Base-by-base conservation (phyloP, 2,113 vertebrate species). In the Lichenostomus cassidix region DNA sequence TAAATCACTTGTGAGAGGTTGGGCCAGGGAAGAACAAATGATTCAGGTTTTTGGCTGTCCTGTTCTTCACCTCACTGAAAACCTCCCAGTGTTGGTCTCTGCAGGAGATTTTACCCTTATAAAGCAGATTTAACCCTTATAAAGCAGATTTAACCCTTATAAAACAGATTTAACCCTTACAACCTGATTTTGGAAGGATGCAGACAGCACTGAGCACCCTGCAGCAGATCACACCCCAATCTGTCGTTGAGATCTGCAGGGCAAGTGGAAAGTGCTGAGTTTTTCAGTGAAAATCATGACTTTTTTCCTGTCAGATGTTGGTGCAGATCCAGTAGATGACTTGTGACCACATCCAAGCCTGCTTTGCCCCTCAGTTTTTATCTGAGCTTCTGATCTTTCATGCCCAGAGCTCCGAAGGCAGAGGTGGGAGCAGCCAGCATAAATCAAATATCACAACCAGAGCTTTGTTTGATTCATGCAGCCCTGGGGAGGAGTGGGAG, bases 351-450 rank as follows among this genome's bases (percentile, higher is more conserved):
- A 11, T 8, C 46, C 33, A n/a, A 0, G 0, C 17, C 8, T 6
- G 39, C 37, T 63, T 69, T 69, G 67, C 46, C 82, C 53, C 55
- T 74, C 25, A 1, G 9, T 41, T 91, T 75, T 64, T 53, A 82
- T 84, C 83, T 49, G 65, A 64, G 83, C n/a, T 49, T 10, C 7
- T 20, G 27, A 93, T 87, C 92, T 58, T 35, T 33, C 55, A 10
- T 0, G 0, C 7, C 2, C 39, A 55, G 56, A 47, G 29, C 44
- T 70, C 25, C 14, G 3, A 9, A 1, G 11, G 60, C 70, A 64
- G 71, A 80, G 70, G 56, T n/a, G 41, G 60, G 37, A 87, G 67
- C 3, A 29, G 14, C 33, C 63, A 29, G 8, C 10, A 15, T 3
- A 29, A 74, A 56, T 39, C 17, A 47, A 79, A 46, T 2, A 29